These are phyloP conservation scores for Borostomias antarcticus DNA, from an alignment of 2,797 vertebrate species.

Conservation along the genomic window DNA sequence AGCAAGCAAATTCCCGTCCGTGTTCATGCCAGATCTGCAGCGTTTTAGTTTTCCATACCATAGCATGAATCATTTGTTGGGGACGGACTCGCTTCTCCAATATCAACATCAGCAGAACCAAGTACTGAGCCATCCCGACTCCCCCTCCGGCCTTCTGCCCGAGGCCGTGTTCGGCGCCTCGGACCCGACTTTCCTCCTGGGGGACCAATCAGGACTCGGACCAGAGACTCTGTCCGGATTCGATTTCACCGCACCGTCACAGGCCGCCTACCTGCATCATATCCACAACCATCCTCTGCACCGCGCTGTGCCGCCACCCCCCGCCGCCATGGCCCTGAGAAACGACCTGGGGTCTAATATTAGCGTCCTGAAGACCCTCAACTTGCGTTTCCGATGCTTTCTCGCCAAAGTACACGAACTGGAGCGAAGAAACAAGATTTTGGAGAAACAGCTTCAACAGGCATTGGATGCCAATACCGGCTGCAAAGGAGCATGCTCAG, in stretches of 20 bases:
- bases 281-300: slow-evolving; percentile 53
- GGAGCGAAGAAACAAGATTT: slow-evolving; percentile 91
- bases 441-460: slow-evolving; percentile 95
- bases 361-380: slow-evolving; percentile 93
- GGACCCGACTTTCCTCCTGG: slow-evolving; percentile 62
- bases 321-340: slow-evolving; percentile 90
- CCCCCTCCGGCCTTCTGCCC: slow-evolving; percentile 72
- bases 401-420: slow-evolving; percentile 95
- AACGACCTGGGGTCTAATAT: slow-evolving; percentile 98
- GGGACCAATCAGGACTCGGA: slow-evolving; percentile 53
- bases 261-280: slow-evolving; percentile 44
- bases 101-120: slow-evolving; percentile 74
- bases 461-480: slow-evolving; percentile 80
- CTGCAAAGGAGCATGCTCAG: slow-evolving; percentile 63
- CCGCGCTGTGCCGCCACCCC: slow-evolving; percentile 67
- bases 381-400: slow-evolving; percentile 94
- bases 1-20: slow-evolving; percentile 57
- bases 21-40: slow-evolving; percentile 87
- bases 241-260: slow-evolving; percentile 59
- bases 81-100: slow-evolving; percentile 82
- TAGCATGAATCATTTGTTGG: slow-evolving; percentile 93
- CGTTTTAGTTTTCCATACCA: slow-evolving; percentile 80
- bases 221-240: slow-evolving; percentile 54
- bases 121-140: slow-evolving; percentile 71
- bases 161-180: slow-evolving; percentile 62